These are phyloP conservation scores for Drosophila phalerata DNA, from an alignment of 2,888 invertebrate species.

Conservation along the genomic window DNA sequence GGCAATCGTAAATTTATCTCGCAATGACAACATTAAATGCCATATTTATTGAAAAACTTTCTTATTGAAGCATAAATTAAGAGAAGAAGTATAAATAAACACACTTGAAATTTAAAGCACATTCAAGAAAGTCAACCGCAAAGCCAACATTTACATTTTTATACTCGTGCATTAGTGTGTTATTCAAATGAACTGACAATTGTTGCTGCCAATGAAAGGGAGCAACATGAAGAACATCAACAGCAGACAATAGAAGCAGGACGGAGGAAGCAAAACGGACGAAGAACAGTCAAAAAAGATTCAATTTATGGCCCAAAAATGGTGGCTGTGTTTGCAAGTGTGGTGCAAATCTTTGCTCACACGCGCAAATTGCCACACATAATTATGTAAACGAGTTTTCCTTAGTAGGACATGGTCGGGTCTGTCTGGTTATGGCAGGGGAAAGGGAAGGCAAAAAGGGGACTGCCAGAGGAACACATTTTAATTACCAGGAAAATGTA, in stretches of 20 bases:
- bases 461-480: conserved; percentile 60
- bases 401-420: conserved; percentile 10
- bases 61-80: not conserved
- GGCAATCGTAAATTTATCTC: conserved; percentile 11
- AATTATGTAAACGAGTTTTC: conserved; percentile 77
- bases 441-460: not conserved
- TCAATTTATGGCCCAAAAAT: conserved; percentile 50
- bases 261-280: not conserved
- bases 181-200: conserved; percentile 53
- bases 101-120: conserved; percentile 43
- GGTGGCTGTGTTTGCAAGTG: conserved; percentile 32
- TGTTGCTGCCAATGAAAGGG: conserved; percentile 39
- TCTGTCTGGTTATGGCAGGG: not conserved
- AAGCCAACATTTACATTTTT: conserved; percentile 30
- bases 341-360: conserved; percentile 68
- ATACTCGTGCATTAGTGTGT: conserved; percentile 20
- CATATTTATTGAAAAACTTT: conserved; percentile 44
- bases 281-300: conserved; percentile 34
- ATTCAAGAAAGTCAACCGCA: conserved; percentile 24
- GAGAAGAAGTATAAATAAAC: conserved; percentile 12
- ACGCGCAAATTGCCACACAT: conserved; percentile 79
- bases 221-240: conserved; percentile 18
- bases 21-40: conserved; percentile 22
- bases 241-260: conserved; percentile 4
- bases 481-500: conserved; percentile 81